Evolutionary conservation across 2,113 vertebrate genomes (phyloP).

Genomic region (Cochlearius cochlearius): DNA sequence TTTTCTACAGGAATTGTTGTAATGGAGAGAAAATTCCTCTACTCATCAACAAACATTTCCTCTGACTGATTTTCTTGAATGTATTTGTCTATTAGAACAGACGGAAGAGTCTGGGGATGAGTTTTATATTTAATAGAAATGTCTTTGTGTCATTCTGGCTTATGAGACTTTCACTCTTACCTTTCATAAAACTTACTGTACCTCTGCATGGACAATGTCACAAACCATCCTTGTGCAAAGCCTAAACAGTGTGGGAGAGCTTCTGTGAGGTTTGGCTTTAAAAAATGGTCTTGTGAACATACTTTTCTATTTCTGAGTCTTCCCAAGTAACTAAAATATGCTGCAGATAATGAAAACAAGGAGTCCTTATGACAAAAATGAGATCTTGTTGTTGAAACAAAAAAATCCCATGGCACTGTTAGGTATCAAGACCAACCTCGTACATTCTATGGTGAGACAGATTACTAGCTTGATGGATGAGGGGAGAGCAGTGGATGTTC

Average conservation of each 20-base stretch:
- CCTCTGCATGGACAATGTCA: neutral
- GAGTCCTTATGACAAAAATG: neutral
- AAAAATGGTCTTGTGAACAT: neutral
- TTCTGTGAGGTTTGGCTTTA: neutral
- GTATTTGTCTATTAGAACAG: neutral
- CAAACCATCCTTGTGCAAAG: neutral
- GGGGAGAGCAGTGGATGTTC: neutral
- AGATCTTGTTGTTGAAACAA: neutral
- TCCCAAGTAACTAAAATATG: neutral
- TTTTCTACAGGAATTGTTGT: neutral
- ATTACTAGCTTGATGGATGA: neutral
- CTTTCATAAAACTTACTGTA: neutral
- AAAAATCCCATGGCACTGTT: neutral
- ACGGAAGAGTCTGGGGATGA: neutral
- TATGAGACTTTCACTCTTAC: neutral
- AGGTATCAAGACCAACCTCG: neutral
- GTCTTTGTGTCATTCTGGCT: neutral
- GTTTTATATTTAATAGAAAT: neutral
- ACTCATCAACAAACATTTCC: neutral
- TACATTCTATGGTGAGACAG: neutral
- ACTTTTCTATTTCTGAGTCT: neutral
- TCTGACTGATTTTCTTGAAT: neutral
- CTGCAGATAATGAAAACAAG: neutral
- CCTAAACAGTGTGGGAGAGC: neutral
- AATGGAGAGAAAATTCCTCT: neutral